These are phyloP conservation scores for Marmota flaviventris DNA, from an alignment of 2,113 vertebrate genomes.

Conservation along the genomic window DNA sequence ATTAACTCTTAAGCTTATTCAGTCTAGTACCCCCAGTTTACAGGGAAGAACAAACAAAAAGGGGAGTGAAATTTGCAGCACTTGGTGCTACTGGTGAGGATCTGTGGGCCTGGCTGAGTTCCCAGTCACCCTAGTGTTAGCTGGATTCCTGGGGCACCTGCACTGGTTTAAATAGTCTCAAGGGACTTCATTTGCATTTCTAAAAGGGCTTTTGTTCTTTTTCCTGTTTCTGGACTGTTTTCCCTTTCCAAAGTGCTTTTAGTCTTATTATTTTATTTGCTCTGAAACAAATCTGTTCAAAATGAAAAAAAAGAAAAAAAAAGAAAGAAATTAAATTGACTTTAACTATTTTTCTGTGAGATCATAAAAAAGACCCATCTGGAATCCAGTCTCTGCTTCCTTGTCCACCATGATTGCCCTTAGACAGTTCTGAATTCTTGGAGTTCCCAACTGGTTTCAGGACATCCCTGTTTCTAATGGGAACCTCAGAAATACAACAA, in stretches of 20 bases:
- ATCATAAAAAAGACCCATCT: neutral
- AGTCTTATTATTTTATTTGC: slow-evolving; percentile 28
- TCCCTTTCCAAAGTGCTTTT: neutral
- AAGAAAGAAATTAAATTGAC: neutral
- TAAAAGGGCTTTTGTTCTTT: neutral
- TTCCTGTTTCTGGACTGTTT: neutral
- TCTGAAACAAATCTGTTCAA: neutral
- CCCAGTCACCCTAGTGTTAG: fast-evolving
- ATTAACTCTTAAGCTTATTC: neutral
- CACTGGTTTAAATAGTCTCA: neutral
- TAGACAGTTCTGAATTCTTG: neutral
- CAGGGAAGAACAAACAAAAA: neutral
- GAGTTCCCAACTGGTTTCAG: neutral
- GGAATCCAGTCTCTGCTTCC: neutral
- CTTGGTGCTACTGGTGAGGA: neutral
- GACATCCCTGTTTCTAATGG: neutral
- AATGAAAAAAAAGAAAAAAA: neutral
- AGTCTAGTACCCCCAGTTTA: neutral
- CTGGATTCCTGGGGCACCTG: neutral
- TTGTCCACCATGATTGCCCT: neutral
- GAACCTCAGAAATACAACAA: neutral
- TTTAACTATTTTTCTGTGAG: neutral
- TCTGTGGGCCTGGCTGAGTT: no score
- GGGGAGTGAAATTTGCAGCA: neutral
- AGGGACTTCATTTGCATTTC: neutral